Percentiles rank a stretch among this genome's conserved stretches.
Conservation (phyloP, 2,888 invertebrate genomes). For the Temnothorax unifasciatus region DNA sequence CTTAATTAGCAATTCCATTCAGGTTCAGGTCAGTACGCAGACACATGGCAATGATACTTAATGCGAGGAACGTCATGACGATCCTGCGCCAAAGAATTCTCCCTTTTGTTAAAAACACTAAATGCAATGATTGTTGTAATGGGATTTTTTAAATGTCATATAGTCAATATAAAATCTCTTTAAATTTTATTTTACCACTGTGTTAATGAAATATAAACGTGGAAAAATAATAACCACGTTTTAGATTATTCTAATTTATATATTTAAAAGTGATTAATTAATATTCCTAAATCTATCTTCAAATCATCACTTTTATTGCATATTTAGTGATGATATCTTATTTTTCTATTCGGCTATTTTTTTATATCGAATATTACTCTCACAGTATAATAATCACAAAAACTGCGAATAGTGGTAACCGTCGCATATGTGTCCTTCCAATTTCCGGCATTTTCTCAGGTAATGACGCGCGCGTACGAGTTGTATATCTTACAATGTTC, state of each 20-base stretch:
- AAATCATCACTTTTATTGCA: neutral
- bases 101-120: neutral
- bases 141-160: neutral
- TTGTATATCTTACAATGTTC: neutral
- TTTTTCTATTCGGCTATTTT: neutral
- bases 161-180: neutral
- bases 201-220: neutral
- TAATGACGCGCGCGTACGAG: neutral
- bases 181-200: neutral
- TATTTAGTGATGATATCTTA: neutral
- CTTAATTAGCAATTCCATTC: constrained; percentile 29
- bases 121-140: neutral
- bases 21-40: neutral
- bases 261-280: neutral
- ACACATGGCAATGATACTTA: neutral
- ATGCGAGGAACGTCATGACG: neutral
- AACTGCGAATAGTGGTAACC: neutral
- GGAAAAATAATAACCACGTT: neutral
- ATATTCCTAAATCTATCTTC: neutral
- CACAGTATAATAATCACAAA: neutral
- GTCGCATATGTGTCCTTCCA: neutral
- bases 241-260: neutral
- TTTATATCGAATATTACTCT: neutral
- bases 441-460: constrained; percentile 1
- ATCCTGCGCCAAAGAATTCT: neutral